A percentile compares a stretch with the other conserved stretches of the same genome.
Conservation (phyloP, 2,113 vertebrate species). For the Phaethornis superciliosus region DNA sequence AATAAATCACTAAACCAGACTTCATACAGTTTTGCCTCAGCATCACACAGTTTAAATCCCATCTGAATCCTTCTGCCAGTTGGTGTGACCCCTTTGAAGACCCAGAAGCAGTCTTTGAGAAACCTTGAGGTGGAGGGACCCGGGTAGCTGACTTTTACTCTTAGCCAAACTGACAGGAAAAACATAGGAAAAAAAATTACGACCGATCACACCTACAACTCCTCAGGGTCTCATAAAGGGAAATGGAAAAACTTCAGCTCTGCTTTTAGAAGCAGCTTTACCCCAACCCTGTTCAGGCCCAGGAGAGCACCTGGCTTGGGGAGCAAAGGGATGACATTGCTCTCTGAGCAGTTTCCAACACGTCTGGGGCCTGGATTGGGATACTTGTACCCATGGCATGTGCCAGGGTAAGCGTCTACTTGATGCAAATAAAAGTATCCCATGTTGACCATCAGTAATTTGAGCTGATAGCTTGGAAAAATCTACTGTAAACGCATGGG, state of each 20-base stretch:
- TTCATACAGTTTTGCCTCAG: neutral
- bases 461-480: neutral
- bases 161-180: neutral
- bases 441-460: neutral
- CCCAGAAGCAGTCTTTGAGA: neutral
- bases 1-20: neutral
- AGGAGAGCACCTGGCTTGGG: rapidly evolving
- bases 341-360: neutral
- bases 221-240: neutral
- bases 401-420: neutral
- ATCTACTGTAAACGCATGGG: neutral
- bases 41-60: neutral
- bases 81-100: neutral
- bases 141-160: neutral
- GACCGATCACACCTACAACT: neutral
- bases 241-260: slow-evolving; percentile 11
- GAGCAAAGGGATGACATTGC: neutral
- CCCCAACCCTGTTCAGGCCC: rapidly evolving
- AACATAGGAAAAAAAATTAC: neutral
- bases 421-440: neutral
- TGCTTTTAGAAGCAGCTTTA: neutral
- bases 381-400: neutral
- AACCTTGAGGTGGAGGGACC: neutral
- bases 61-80: neutral
- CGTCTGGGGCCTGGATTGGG: neutral